phyloP scores from a whole-genome alignment of 1,140 invertebrate genomes.

The Helicoverpa zea region DNA sequence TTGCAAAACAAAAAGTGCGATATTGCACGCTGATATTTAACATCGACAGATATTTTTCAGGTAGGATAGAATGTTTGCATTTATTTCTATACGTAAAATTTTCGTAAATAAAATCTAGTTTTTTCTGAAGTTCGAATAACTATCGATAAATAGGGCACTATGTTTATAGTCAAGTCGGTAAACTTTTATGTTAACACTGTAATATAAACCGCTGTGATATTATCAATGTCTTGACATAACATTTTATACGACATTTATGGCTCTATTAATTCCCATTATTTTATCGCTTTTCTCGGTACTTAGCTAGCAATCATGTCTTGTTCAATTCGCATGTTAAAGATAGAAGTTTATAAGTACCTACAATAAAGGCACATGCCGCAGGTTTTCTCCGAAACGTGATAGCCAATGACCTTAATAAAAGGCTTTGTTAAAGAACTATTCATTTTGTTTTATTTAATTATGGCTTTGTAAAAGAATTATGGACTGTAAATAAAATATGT shows the following conservation, averaged over 20 bases:
- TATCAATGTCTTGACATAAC: background rate
- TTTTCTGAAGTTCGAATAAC: no score
- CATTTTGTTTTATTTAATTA: no score
- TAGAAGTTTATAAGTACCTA: no score
- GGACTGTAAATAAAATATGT: no score
- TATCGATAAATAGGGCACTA: constrained; percentile 2
- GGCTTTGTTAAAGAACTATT: no score
- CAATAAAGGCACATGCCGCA: no score
- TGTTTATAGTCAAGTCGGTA: constrained; percentile 13
- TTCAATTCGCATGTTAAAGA: background rate
- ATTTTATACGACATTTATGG: constrained; percentile 8
- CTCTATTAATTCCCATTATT: constrained; percentile 7
- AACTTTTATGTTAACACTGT: constrained; percentile 3
- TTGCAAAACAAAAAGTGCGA: constrained; percentile 37
- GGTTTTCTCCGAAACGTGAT: no score
- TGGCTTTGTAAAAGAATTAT: no score
- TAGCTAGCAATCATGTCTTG: background rate
- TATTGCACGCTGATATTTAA: constrained; percentile 38
- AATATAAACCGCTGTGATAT: constrained; percentile 22
- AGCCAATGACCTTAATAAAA: no score
- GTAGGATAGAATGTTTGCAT: background rate
- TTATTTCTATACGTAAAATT: background rate
- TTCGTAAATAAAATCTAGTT: background rate
- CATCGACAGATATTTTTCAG: constrained; percentile 39
- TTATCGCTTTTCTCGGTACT: background rate